Evolutionary conservation across 2,888 invertebrate genomes (phyloP), one percentile per base, ranked within the genome.

Genomic region (Drosophila testacea): DNA sequence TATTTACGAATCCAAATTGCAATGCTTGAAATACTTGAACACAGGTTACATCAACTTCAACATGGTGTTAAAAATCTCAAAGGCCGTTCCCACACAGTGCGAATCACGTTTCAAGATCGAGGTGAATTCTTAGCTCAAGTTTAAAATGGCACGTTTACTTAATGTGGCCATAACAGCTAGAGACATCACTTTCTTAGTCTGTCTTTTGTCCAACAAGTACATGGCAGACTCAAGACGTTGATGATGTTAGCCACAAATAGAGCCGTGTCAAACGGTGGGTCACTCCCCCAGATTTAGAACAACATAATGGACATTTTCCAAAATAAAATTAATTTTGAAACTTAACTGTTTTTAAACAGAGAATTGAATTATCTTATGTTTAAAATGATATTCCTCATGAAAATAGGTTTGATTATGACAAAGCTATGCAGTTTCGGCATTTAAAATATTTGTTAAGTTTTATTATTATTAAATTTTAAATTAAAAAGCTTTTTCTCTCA

Each of bases 41-140:
- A 69, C 74, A 36, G 46, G 60, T 69, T 79, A 47, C 56, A 62
- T 9, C 50, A 16, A 48, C 59, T 66, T 54, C 36, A 56, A 75
- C 44, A 69, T 71, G 68, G 69, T 82, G 85, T 73, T 68, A 75
- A 79, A 71, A 69, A 34, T 34, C 51, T 30, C 27, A 73, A 69
- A 69, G 76, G 62, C 78, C 76, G 38, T 47, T 47, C 44, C 32
- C 54, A 22, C 59, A 56, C 66, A 51, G 28, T 60, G 42, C 81
- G 73, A 85, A 88, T 88, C 91, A 91, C 90, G 91, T 91, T 90
- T 91, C 91, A 90, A 89, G 91, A 91, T 89, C 90, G 90, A 90
- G 90, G 91, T 89, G 81, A 90, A 81, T 82, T 84, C 81, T 83
- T 82, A 32, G 38, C 36, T 52, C 51, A 47, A 27, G 44, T 51